Percentiles rank a stretch among this genome's conserved stretches.
Conservation (phyloP, 2,888 invertebrate species). For the Drosophila mimica region DNA sequence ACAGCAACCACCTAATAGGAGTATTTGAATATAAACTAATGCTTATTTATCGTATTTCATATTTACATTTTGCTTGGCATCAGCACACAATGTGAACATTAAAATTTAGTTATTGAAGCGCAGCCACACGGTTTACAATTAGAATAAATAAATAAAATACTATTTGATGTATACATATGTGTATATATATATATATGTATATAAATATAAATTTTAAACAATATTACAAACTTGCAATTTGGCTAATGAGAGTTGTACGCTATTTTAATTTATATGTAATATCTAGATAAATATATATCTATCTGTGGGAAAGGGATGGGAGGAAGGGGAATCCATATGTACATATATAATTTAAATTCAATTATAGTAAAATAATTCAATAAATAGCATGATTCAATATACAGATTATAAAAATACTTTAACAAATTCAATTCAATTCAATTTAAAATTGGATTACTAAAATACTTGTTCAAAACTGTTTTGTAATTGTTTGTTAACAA, state of each 20-base stretch:
- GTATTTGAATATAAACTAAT: constrained; percentile 56
- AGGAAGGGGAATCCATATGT: constrained; percentile 38
- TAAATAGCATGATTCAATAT: constrained; percentile 33
- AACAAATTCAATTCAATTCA: constrained; percentile 57
- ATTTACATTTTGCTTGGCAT: constrained; percentile 50
- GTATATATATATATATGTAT: neutral
- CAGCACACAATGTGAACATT: constrained; percentile 41
- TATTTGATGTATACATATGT: constrained; percentile 31
- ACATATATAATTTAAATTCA: constrained; percentile 53
- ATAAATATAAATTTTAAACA: constrained; percentile 20
- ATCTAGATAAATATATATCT: constrained; percentile 38
- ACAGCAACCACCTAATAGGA: constrained; percentile 77
- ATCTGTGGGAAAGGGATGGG: neutral
- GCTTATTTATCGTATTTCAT: constrained; percentile 18
- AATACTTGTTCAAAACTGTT: constrained; percentile 48
- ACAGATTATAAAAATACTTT: constrained; percentile 54
- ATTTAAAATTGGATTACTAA: constrained; percentile 53
- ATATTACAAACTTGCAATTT: constrained; percentile 65
- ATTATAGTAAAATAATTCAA: constrained; percentile 40
- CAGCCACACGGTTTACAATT: constrained; percentile 53
- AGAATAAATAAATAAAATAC: constrained; percentile 72
- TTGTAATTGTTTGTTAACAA: constrained; percentile 36
- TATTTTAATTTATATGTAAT: constrained; percentile 29
- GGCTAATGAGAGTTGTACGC: constrained; percentile 71
- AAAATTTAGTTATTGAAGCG: constrained; percentile 36